These are phyloP conservation scores for Drosophila bocki DNA, from an alignment of 1,140 invertebrate genomes.

Conservation along the genomic window DNA sequence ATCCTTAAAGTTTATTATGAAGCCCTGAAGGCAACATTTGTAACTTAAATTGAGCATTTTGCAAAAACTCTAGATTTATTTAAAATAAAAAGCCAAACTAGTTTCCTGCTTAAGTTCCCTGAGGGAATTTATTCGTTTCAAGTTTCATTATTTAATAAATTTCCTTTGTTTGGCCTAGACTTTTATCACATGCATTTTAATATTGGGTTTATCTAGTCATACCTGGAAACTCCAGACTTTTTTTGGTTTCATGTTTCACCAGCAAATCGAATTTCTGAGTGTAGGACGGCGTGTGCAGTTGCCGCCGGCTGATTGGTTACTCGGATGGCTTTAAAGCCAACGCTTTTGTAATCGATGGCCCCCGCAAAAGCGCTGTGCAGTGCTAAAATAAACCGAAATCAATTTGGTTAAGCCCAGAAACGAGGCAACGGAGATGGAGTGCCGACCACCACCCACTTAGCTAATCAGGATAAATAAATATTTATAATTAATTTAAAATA, in stretches of 20 bases:
- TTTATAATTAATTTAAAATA: conserved; percentile 84
- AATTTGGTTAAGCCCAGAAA: conserved; percentile 68
- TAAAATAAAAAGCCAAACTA: not conserved
- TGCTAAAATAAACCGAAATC: conserved; percentile 80
- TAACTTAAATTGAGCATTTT: too few species aligned
- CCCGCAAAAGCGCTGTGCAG: conserved; percentile 42
- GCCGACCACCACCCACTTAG: conserved; percentile 38
- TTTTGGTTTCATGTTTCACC: not conserved
- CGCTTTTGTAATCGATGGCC: conserved; percentile 68
- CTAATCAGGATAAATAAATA: conserved; percentile 84
- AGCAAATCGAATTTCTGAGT: conserved; percentile 7
- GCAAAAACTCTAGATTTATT: not conserved
- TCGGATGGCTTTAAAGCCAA: conserved; percentile 65
- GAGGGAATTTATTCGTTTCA: not conserved
- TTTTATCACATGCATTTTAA: not conserved
- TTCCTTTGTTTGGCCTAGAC: not conserved
- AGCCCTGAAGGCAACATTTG: not conserved
- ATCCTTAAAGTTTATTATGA: not conserved
- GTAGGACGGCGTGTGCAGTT: conserved; percentile 38
- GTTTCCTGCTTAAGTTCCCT: not conserved
- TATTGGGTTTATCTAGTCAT: not conserved
- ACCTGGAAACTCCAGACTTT: not conserved
- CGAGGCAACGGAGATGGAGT: not conserved
- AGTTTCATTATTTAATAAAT: not conserved
- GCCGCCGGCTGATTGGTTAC: conserved; percentile 32